Evolutionary conservation across 2,113 vertebrate species (phyloP), one percentile per base, ranked within the genome.

Genomic region (Gnathochromis pfefferi): DNA sequence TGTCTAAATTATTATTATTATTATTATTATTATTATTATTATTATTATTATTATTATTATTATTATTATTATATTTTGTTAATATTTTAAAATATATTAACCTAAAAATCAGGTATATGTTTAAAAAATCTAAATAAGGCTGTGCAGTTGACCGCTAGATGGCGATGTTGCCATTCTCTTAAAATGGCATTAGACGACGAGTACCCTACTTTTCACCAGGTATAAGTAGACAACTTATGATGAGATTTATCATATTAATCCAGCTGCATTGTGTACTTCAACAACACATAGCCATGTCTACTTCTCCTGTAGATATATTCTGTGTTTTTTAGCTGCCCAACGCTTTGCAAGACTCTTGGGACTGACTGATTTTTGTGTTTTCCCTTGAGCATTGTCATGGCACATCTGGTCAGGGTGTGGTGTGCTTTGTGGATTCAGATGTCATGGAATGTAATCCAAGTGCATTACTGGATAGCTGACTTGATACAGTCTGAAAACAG

Each of bases 131-230:
- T 45, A 10, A 57, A 19, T 2, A 40, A 21, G 3, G 7, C 33
- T 21, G 33, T 80, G 1, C 3, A 42, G 6, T 80, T 5, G 10
- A 9, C 83, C 94, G 9, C 84, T 91, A 94, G 95, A 93, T 95
- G 94, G 92, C 88, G 63, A 21, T 80, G 58, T 13, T 49, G 86
- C 1, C 55, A 40, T 93, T 92, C n/a, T 57, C 3, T 82, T 81
- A 19, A 54, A 85, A 33, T 5, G 3, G 28, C 3, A 40, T 3
- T 19, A 4, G 11, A 11, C 6, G 10, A 47, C 17, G 9, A 23
- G 40, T 28, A 7, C 16, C 7, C 38, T 5, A 17, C 16, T 45
- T 87, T 63, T 84, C 47, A 53, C 2, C 8, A 54, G 55, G 8
- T 21, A 33, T 9, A 68, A 78, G 45, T 51, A 4, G 47, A 51